Conservation (phyloP, 2,113 vertebrate genomes). For the Lepus europaeus region DNA sequence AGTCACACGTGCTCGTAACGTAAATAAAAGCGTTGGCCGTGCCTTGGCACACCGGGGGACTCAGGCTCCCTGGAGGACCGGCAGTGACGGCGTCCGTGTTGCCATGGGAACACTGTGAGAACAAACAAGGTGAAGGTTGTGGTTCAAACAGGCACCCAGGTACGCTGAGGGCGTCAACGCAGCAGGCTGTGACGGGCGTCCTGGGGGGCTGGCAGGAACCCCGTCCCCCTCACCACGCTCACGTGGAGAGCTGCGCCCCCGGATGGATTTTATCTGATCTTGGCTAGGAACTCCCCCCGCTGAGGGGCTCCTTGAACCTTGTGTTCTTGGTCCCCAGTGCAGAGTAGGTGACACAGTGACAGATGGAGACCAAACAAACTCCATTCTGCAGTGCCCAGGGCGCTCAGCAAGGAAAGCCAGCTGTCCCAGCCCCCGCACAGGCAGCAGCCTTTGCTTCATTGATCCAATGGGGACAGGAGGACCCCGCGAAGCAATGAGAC, state of each 20-base stretch:
- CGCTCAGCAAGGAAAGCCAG: neutral
- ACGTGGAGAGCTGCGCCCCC: fast-evolving
- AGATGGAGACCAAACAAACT: neutral
- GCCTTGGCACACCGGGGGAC: neutral
- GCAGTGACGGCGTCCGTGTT: neutral
- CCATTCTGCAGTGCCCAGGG: neutral
- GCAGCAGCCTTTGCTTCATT: neutral
- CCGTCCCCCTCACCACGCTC: neutral
- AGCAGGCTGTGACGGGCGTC: neutral
- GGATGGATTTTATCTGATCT: neutral
- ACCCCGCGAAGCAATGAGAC: neutral
- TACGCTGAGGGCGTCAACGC: neutral
- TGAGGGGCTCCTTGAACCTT: neutral
- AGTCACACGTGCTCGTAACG: neutral
- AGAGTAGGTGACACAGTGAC: neutral
- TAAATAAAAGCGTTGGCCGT: neutral
- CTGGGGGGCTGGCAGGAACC: neutral
- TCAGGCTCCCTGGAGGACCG: neutral
- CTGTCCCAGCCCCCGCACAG: neutral
- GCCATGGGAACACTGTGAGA: neutral
- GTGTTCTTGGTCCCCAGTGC: neutral
- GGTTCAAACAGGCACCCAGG: neutral
- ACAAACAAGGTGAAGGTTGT: neutral
- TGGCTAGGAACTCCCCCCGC: neutral
- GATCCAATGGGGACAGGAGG: neutral